phyloP scores from a whole-genome alignment of 1,140 invertebrate species.

The Macrostomum lignano region DNA sequence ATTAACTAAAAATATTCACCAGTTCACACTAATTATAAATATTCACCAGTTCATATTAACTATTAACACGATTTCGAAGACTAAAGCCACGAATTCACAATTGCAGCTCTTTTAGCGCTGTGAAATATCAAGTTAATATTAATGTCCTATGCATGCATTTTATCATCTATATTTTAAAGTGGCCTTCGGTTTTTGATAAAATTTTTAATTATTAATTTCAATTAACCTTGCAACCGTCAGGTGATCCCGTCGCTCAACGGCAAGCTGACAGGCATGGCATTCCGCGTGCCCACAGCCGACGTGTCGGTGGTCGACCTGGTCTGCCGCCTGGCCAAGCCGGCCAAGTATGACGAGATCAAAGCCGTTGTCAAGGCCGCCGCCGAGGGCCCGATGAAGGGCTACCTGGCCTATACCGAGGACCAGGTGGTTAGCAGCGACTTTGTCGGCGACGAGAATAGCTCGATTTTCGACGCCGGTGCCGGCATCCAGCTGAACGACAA shows the following conservation, averaged over 20 bases:
- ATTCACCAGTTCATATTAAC: too few species aligned
- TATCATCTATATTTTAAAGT: too few species aligned
- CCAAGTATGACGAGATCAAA: slow-evolving; percentile 63
- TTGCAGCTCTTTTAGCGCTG: too few species aligned
- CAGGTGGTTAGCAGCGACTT: slow-evolving; percentile 70
- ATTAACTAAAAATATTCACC: too few species aligned
- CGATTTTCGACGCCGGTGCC: slow-evolving; percentile 73
- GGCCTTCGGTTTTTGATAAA: too few species aligned
- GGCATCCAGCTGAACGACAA: slow-evolving; percentile 38
- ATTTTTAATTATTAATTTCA: too few species aligned
- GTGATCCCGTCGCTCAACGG: slow-evolving; percentile 52
- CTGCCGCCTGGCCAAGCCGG: slow-evolving; percentile 28
- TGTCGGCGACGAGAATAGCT: slow-evolving; percentile 50
- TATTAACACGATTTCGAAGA: too few species aligned
- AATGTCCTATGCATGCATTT: too few species aligned
- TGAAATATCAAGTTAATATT: too few species aligned
- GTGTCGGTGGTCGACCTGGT: slow-evolving; percentile 91
- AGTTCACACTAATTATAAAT: too few species aligned
- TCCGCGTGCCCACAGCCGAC: slow-evolving; percentile 75
- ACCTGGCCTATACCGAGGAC: slow-evolving; percentile 72
- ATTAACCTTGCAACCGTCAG: too few species aligned
- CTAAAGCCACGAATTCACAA: too few species aligned
- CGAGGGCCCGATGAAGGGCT: slow-evolving; percentile 43
- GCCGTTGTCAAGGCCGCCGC: slow-evolving; percentile 52
- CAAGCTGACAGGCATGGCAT: slow-evolving; percentile 74